Evolutionary conservation across 2,797 vertebrate species (phyloP).

Genomic region (Acomys russatus): DNA sequence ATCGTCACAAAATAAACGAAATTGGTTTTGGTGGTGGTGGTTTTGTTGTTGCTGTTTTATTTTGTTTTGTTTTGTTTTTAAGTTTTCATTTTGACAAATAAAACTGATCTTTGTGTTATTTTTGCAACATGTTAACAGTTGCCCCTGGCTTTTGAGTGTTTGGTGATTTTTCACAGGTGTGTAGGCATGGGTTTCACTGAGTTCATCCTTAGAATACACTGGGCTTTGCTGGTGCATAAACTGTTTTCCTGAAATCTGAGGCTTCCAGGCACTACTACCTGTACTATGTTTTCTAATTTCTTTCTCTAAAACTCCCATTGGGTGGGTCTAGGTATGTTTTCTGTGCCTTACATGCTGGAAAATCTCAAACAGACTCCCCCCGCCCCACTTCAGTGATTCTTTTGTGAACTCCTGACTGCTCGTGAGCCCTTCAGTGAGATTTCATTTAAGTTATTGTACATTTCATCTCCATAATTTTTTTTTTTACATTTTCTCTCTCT

Average conservation of each 20-base stretch:
- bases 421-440: not conserved
- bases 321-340: too few species aligned
- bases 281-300: not conserved
- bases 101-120: not conserved
- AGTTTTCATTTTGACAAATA: conserved; percentile 6
- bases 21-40: not conserved
- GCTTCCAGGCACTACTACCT: not conserved
- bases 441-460: not conserved
- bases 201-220: not conserved
- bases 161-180: not conserved
- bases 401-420: not conserved
- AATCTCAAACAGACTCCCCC: not conserved
- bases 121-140: not conserved
- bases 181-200: not conserved
- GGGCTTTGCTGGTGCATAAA: not conserved
- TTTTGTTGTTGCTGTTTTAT: too few species aligned
- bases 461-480: not conserved
- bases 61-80: not conserved
- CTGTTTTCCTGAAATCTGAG: not conserved
- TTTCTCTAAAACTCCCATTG: not conserved
- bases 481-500: not conserved
- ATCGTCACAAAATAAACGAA: not conserved
- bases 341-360: not conserved
- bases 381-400: not conserved
- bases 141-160: not conserved